Base-by-base conservation (phyloP, 2,888 invertebrate genomes). In the Heliconius erato region DNA sequence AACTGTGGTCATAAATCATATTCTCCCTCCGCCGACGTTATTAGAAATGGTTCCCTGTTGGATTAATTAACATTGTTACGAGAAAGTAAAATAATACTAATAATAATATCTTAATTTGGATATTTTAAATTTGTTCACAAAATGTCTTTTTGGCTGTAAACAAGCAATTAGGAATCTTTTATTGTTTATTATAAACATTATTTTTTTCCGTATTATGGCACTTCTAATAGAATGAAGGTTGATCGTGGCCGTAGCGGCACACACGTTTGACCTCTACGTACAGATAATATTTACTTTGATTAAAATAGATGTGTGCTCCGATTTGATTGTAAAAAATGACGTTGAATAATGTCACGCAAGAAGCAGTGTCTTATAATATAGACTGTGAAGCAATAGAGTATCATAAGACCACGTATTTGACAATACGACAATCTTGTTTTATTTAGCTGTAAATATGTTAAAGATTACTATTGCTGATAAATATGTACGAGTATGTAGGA, bases 1-100 rank as follows among this genome's bases (percentile, higher is more conserved):
- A 84, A 87, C 86, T 85, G 82, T 81, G 71, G 84, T 85, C 85
- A 87, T 88, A 86, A 87, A 87, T 88, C 86, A 87, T 85, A 80
- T 84, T 85, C 83, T 84, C 85, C 87, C 85, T 79, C 82, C 84
- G 85, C 79, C 83, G 74, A 85, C 85, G 84, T 86, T 86, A 85
- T 86, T 85, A 85, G 85, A 85, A 86, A 86, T 84, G 84, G 85
- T 85, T 85, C 82, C 77, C 82, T 84, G 86, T 84, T 82, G 81
- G 81, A 86, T 86, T 87, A 86, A 88, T 87, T 86, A 87, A 86
- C 85, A 85, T 83, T 84, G 85, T 85, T 84, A 85, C 83, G 82
- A 86, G 79, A 82, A 84, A 80, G 79, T 80, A 84, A 78, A 83
- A 79, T 79, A 74, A 71, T 78, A 83, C 79, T 76, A 74, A 79